These are phyloP conservation scores for Frieseomelitta varia DNA, from an alignment of 1,140 invertebrate species.

Conservation along the genomic window DNA sequence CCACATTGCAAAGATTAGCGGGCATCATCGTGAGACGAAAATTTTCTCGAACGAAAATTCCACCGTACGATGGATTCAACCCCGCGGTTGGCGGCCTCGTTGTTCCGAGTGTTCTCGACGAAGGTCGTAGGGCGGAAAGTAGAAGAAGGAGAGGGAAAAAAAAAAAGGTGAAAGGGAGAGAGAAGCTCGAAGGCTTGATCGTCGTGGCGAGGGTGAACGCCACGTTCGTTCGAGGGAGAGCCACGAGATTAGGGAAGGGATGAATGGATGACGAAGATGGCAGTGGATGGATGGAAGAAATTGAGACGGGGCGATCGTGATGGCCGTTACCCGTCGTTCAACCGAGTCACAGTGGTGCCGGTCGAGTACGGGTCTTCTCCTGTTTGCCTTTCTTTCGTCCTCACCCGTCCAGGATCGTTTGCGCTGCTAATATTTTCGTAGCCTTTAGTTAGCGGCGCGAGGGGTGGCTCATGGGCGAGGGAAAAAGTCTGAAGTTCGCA, in stretches of 20 bases:
- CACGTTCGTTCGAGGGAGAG: constrained; percentile 4
- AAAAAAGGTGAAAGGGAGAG: too few relatives aligned
- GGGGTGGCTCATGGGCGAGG: neutral
- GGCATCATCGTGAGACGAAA: too few relatives aligned
- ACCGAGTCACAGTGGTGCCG: neutral
- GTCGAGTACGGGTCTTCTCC: neutral
- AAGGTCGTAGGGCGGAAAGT: neutral
- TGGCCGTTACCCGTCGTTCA: neutral
- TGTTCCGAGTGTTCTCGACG: neutral
- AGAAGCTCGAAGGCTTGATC: constrained; percentile 22
- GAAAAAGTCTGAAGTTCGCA: neutral
- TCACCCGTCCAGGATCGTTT: neutral
- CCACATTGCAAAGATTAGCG: too few relatives aligned
- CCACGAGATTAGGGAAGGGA: constrained; percentile 23
- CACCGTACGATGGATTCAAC: too few relatives aligned
- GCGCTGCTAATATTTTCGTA: constrained; percentile 5
- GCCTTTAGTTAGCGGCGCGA: neutral
- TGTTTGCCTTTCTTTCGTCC: constrained; percentile 11
- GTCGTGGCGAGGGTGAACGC: constrained; percentile 15
- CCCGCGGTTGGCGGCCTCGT: neutral
- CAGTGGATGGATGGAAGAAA: constrained; percentile 3
- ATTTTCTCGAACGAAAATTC: neutral
- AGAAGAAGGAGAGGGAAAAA: neutral
- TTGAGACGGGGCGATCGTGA: constrained; percentile 23
- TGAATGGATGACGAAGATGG: constrained; percentile 1